Evolutionary conservation across 2,113 vertebrate species (phyloP), one percentile per base, ranked within the genome.

Genomic region (Oryzias curvinotus): DNA sequence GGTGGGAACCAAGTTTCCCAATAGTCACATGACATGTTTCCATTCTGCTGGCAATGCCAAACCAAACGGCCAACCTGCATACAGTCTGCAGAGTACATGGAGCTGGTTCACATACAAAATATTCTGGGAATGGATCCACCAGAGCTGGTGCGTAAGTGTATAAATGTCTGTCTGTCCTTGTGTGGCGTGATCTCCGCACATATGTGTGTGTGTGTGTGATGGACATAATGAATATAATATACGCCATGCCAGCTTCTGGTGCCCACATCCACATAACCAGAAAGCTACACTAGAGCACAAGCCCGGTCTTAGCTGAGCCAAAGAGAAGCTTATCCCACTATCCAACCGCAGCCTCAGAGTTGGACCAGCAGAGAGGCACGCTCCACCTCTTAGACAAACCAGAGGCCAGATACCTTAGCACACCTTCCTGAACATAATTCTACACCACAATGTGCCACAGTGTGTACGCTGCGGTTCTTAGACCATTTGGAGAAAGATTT

Each of bases 1-100:
- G 75, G 81, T 89, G 85, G 84, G 84, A 85, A 87, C 82, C 62
- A 53, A 65, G 70, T 82, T 85, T 89, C 76, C 83, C 82, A 80
- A 78, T 82, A 89, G 73, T 88, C 87, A 85, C 71, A 71, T 86
- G 83, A 85, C 79, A 76, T 88, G 68, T 88, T 85, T 82, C 82
- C 85, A 82, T 78, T 75, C 76, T 76, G 25, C 55, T 81, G 71
- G 79, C 71, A 78, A 59, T 85, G 85, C 86, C 87, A 91, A 89
- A 81, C 83, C 81, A 89, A 89, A 88, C 62, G 83, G 75, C 74
- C 68, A 85, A 78, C 71, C 77, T 77, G 65, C 82, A 81, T 65
- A 65, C 84, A 80, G 77, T 83, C 80, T 71, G 71, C 75, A 56
- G 69, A 77, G 82, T 84, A 87, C 85, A 89, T 84, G 85, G 82